Percentiles rank a stretch among this genome's conserved stretches.
phyloP scores from a whole-genome alignment of 2,888 invertebrate species.

The Plagodis pulveraria region DNA sequence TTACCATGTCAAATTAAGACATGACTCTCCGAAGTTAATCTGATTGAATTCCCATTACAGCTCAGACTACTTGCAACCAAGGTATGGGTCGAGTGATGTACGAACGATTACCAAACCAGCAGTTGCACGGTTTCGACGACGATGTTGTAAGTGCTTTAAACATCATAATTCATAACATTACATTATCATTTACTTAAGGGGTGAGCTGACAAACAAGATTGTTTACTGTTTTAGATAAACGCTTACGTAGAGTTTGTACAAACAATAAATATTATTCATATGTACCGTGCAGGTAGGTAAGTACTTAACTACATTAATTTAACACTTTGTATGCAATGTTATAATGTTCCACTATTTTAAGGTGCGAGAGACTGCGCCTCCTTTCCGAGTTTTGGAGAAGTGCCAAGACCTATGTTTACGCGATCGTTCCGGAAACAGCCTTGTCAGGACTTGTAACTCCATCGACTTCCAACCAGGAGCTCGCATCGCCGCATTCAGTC shows the following conservation, averaged over 20 bases:
- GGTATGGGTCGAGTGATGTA: slow-evolving; percentile 95
- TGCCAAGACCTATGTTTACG: slow-evolving; percentile 94
- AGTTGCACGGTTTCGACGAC: slow-evolving; percentile 94
- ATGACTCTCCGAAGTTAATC: background rate
- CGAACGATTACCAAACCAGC: slow-evolving; percentile 94
- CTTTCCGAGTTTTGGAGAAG: slow-evolving; percentile 94
- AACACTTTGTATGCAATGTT: too few species aligned
- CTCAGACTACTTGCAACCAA: slow-evolving; percentile 96
- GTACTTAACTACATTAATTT: too few species aligned
- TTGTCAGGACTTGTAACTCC: slow-evolving; percentile 93
- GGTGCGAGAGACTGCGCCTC: slow-evolving; percentile 93
- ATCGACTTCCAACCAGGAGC: slow-evolving; percentile 96
- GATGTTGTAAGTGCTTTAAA: slow-evolving; percentile 88
- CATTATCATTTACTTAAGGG: too few species aligned
- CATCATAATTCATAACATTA: slow-evolving; percentile 19
- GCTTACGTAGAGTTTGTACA: too few species aligned
- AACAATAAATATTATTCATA: too few species aligned
- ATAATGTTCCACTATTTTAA: slow-evolving; percentile 45
- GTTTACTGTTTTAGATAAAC: background rate
- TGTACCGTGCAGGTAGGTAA: too few species aligned
- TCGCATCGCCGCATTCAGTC: slow-evolving; percentile 92
- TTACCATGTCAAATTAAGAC: too few species aligned
- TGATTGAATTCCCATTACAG: slow-evolving; percentile 66
- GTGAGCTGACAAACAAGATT: background rate
- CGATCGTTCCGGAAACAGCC: slow-evolving; percentile 92